Evolutionary conservation across 2,113 vertebrate species (phyloP).

Genomic region (Scolopax mira): DNA sequence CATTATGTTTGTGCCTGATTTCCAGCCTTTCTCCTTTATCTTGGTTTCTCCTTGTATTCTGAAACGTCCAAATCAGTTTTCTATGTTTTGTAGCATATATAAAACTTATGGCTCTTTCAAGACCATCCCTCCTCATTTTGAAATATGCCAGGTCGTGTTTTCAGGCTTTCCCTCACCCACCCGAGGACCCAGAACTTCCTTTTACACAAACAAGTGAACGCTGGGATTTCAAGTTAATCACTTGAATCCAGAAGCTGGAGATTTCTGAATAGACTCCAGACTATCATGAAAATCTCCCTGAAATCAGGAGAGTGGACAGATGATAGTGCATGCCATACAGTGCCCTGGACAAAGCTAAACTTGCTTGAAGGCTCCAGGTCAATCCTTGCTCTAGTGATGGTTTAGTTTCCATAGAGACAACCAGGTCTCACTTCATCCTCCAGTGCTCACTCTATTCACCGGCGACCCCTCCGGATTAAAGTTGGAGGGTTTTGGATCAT

Average conservation of each 20-base stretch:
- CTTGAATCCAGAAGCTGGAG: neutral
- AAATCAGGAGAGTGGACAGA: neutral
- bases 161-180: neutral
- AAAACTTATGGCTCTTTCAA: neutral
- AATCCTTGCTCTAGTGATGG: conserved; percentile 51
- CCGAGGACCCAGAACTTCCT: neutral
- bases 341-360: neutral
- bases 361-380: conserved; percentile 57
- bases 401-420: conserved; percentile 75
- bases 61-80: neutral
- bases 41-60: neutral
- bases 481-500: conserved; percentile 30
- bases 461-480: conserved; percentile 52
- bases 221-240: neutral
- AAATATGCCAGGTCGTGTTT: neutral
- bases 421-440: conserved; percentile 48
- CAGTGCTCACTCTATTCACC: conserved; percentile 10
- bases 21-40: neutral
- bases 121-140: neutral
- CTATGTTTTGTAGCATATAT: neutral
- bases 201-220: neutral
- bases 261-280: neutral
- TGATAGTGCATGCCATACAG: neutral
- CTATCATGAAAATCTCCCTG: neutral
- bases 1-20: neutral